Conservation (phyloP, 2,888 invertebrate species). For the Bhutanitis thaidina region DNA sequence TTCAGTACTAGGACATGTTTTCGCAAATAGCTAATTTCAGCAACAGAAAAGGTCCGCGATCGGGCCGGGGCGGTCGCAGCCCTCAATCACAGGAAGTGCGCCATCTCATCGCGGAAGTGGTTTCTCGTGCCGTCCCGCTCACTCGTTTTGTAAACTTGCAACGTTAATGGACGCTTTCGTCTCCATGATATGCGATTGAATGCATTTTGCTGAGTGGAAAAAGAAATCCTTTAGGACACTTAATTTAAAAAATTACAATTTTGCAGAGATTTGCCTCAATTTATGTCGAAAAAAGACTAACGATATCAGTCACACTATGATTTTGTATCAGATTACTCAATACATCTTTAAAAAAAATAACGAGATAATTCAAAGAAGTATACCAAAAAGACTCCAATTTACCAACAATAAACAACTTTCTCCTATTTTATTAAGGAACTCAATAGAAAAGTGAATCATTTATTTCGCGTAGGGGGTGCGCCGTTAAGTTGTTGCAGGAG, state of each 20-base stretch:
- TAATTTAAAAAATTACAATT: too few relatives aligned
- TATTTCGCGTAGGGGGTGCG: conserved; percentile 12
- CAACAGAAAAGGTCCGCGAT: conserved; percentile 34
- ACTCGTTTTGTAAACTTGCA: conserved; percentile 54
- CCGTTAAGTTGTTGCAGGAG: conserved; percentile 7
- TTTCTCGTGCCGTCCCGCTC: conserved; percentile 67
- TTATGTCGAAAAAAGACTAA: too few relatives aligned
- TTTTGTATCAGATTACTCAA: too few relatives aligned
- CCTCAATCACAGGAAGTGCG: conserved; percentile 81
- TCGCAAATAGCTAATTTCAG: conserved; percentile 42
- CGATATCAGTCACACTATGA: too few relatives aligned
- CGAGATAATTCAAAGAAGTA: too few relatives aligned
- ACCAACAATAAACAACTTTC: too few relatives aligned
- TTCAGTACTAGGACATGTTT: conserved; percentile 37
- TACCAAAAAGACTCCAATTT: too few relatives aligned
- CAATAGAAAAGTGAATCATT: conserved; percentile 14
- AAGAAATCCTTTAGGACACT: conserved; percentile 14
- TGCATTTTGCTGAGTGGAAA: conserved; percentile 58
- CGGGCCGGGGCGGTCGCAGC: conserved; percentile 40
- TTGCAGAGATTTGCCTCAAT: too few relatives aligned
- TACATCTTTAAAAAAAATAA: too few relatives aligned
- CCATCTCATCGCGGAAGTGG: conserved; percentile 81
- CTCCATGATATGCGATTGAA: conserved; percentile 59
- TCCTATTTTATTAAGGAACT: conserved; percentile 2
- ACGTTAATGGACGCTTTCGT: conserved; percentile 57